A percentile compares a stretch with the other conserved stretches of the same genome.
Evolutionary conservation across 2,113 vertebrate species (phyloP).

Genomic region (Choloepus hoffmanni): DNA sequence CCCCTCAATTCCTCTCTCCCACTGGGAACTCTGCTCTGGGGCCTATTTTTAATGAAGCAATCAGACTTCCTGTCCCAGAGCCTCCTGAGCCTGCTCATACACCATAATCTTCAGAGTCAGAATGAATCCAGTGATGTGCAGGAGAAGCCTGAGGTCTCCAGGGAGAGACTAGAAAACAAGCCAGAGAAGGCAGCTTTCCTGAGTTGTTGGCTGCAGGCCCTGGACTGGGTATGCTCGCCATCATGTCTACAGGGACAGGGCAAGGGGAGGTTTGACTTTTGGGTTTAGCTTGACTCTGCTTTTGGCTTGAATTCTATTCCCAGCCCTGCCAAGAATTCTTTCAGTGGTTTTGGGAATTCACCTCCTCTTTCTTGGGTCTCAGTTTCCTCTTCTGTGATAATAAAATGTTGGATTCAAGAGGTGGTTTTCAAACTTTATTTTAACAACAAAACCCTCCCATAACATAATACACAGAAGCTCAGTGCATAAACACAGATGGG

Average conservation of each 20-base stretch:
- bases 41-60: not conserved
- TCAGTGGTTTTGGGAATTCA: not conserved
- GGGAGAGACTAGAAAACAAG: not conserved
- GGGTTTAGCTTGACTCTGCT: not conserved
- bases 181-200: not conserved
- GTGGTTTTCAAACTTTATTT: not conserved
- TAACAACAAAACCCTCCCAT: not conserved
- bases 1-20: not conserved
- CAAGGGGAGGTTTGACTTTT: no score
- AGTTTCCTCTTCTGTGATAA: not conserved
- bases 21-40: not conserved
- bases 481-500: no score
- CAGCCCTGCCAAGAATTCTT: not conserved
- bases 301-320: not conserved
- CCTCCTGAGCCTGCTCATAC: not conserved
- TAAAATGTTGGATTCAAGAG: not conserved
- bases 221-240: fast-evolving
- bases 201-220: fast-evolving
- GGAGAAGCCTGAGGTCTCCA: not conserved
- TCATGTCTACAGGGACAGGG: fast-evolving
- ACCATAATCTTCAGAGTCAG: not conserved
- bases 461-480: not conserved
- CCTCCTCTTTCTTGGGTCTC: not conserved
- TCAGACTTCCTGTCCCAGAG: no score
- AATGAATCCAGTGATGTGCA: not conserved